phyloP scores from a whole-genome alignment of 2,888 invertebrate genomes.

The Meteorus colon region DNA sequence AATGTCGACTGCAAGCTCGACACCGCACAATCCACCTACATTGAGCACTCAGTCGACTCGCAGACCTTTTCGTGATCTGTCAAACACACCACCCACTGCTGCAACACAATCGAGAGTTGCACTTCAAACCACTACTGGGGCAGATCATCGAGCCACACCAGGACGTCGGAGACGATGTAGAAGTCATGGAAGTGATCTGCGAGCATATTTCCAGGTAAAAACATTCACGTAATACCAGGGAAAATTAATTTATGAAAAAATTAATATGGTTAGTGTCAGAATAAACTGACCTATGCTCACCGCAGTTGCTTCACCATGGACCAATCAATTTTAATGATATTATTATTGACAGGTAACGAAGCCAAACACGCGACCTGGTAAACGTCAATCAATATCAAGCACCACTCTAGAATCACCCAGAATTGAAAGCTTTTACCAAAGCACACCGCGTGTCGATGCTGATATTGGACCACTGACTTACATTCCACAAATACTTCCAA shows the following conservation, averaged over 20 bases:
- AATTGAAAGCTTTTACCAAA: conserved; percentile 69
- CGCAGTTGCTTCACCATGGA: neutral
- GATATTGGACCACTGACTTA: conserved; percentile 69
- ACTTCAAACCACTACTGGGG: conserved; percentile 46
- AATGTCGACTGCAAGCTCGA: conserved; percentile 68
- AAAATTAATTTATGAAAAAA: neutral
- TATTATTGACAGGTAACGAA: conserved; percentile 62
- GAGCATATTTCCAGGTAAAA: conserved; percentile 69
- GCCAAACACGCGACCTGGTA: conserved; percentile 63
- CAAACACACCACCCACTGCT: conserved; percentile 69
- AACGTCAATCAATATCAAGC: conserved; percentile 66
- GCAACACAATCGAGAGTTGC: conserved; percentile 50
- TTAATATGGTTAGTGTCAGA: neutral
- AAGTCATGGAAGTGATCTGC: conserved; percentile 68
- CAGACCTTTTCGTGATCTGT: conserved; percentile 70
- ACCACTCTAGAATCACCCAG: conserved; percentile 56
- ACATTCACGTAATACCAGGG: neutral
- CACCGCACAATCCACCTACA: conserved; percentile 65
- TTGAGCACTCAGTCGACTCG: conserved; percentile 54
- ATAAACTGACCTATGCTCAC: neutral
- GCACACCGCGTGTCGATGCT: conserved; percentile 69
- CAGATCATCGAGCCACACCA: conserved; percentile 52
- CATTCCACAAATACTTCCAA: conserved; percentile 48
- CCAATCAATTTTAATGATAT: neutral
- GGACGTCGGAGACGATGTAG: conserved; percentile 66